Evolutionary conservation across 2,888 invertebrate genomes (phyloP), one percentile per base, ranked within the genome.

Genomic region (Phaonia tiefii): DNA sequence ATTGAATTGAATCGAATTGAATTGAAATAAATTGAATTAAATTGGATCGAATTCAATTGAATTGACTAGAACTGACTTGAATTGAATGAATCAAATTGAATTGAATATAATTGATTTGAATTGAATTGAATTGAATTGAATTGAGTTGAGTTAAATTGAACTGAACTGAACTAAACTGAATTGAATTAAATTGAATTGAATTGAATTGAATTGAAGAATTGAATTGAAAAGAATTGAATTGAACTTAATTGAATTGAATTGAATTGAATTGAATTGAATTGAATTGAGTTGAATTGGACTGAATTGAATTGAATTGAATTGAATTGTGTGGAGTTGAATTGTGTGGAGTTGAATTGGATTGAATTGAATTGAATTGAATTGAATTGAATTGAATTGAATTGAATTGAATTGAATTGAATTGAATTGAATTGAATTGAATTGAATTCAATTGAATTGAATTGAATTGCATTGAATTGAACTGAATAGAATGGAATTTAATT

Each of bases 381-480:
- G 26, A 60, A 20, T 22, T 60, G 60, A 25, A 60, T 22, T 26
- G 26, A 26, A 60, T 11, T 60, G 25, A 26, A 60, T 22, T 60
- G 60, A 20, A 60, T n/a, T 25, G 26, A 26, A 60, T 22, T 60
- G 60, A 25, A 60, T 22, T 25, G 25, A 20, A 60, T n/a, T 60
- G 26, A 60, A 20, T 22, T 60, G 60, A 26, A 60, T 22, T 60
- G 26, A 60, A 60, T 20, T 60, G 60, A 26, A 60, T 22, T 60
- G 26, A 26, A 60, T 22, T 60, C 13, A 26, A 60, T 39, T n/a
- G n/a, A n/a, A n/a, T n/a, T n/a, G n/a, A n/a, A n/a, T n/a, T n/a
- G n/a, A n/a, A n/a, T n/a, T n/a, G n/a, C n/a, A n/a, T n/a, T n/a
- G n/a, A n/a, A n/a, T n/a, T n/a, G n/a, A n/a, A n/a, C n/a, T n/a